Conservation (phyloP, 2,888 invertebrate genomes). For the Cremastobaeus sp. region DNA sequence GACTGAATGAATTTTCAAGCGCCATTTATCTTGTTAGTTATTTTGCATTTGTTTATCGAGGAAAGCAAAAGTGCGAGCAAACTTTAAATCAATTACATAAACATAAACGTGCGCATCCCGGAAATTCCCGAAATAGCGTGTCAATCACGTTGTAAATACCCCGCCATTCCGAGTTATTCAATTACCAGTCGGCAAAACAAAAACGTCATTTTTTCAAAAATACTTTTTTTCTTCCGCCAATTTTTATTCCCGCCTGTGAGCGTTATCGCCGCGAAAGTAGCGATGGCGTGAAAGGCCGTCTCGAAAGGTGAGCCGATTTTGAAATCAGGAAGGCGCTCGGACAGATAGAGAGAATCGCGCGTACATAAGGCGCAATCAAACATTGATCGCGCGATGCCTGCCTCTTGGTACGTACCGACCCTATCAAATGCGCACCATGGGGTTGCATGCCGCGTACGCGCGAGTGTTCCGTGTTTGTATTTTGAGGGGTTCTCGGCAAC, state of each 20-base stretch:
- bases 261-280: constrained; percentile 27
- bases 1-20: constrained; percentile 19
- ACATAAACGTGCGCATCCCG: too few species aligned
- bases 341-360: constrained; percentile 62
- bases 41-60: constrained; percentile 4
- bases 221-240: too few species aligned
- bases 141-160: too few species aligned
- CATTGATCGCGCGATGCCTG: constrained; percentile 62
- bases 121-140: too few species aligned
- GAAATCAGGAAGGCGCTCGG: constrained; percentile 48
- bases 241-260: too few species aligned
- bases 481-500: constrained; percentile 68
- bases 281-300: constrained; percentile 32
- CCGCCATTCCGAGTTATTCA: too few species aligned
- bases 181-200: too few species aligned
- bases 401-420: constrained; percentile 68
- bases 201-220: too few species aligned
- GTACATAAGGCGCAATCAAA: constrained; percentile 64
- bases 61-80: constrained; percentile 15
- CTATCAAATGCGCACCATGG: constrained; percentile 72
- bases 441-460: constrained; percentile 70
- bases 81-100: constrained; percentile 5
- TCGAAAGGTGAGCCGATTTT: constrained; percentile 33
- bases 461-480: constrained; percentile 71
- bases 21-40: constrained; percentile 18